Percentiles rank a stretch among this genome's conserved stretches.
Evolutionary conservation across 2,888 invertebrate species (phyloP).

Genomic region (Sarcophaga rosellei): DNA sequence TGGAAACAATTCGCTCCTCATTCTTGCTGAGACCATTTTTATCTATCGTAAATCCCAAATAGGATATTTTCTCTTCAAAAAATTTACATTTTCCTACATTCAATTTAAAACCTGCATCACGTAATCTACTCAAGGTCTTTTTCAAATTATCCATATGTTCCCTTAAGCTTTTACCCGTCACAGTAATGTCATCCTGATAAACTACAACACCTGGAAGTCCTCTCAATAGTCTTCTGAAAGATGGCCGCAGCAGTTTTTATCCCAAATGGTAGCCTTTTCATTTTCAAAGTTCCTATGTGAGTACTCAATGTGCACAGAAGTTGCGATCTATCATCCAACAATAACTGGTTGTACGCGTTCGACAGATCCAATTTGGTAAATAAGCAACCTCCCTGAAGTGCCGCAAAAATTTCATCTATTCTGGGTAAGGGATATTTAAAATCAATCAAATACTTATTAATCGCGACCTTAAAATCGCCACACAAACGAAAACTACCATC

Average conservation of each 20-base stretch:
- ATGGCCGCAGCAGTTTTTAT: no score
- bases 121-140: not conserved
- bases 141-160: not conserved
- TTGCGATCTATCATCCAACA: not conserved
- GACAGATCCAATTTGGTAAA: constrained; percentile 32
- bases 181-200: not conserved
- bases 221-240: no score
- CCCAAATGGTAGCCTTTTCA: not conserved
- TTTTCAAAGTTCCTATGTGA: not conserved
- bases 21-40: constrained; percentile 27
- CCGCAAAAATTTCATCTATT: constrained; percentile 26
- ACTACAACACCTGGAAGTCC: no score
- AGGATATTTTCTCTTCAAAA: constrained; percentile 26
- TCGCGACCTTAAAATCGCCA: constrained; percentile 7
- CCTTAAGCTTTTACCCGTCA: not conserved
- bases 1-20: constrained; percentile 25
- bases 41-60: constrained; percentile 30
- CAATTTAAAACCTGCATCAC: not conserved
- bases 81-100: not conserved
- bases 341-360: constrained; percentile 31
- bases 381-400: constrained; percentile 4
- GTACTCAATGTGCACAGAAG: not conserved
- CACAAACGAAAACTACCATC: not conserved
- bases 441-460: constrained; percentile 24
- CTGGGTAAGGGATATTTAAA: constrained; percentile 26